These are phyloP conservation scores for Allacma fusca DNA, from an alignment of 2,888 invertebrate genomes.

Conservation along the genomic window DNA sequence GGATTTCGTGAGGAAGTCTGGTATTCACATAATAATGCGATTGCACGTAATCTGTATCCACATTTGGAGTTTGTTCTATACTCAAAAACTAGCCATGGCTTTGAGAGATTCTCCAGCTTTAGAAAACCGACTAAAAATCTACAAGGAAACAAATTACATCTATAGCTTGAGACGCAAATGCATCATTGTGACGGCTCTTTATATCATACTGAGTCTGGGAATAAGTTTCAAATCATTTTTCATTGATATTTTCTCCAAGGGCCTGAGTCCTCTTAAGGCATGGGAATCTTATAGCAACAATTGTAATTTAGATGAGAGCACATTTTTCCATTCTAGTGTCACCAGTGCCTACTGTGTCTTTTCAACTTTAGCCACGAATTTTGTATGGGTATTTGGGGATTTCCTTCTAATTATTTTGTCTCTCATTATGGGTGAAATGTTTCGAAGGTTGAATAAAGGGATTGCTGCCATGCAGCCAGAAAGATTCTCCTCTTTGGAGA, in stretches of 20 bases:
- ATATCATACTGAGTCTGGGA: conserved; percentile 48
- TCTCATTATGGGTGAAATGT: conserved; percentile 52
- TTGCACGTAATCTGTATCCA: conserved; percentile 56
- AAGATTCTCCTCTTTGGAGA: conserved; percentile 52
- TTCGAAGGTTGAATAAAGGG: conserved; percentile 48
- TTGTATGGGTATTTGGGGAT: conserved; percentile 58
- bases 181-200: conserved; percentile 50
- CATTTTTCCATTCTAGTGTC: conserved; percentile 50
- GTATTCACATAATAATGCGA: conserved; percentile 51
- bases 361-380: conserved; percentile 52
- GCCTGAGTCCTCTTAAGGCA: conserved; percentile 26
- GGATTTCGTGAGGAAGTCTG: conserved; percentile 56
- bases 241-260: conserved; percentile 39
- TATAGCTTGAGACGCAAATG: conserved; percentile 53
- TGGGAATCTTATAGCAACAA: conserved; percentile 52
- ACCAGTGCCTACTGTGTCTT: conserved; percentile 54
- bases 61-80: conserved; percentile 55
- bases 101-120: conserved; percentile 49
- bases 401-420: conserved; percentile 54
- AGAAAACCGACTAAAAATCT: conserved; percentile 58
- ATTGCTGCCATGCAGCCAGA: conserved; percentile 52
- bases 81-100: conserved; percentile 47
- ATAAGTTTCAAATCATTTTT: conserved; percentile 52
- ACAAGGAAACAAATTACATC: conserved; percentile 43
- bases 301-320: conserved; percentile 49